These are phyloP conservation scores for Clistopyga incitator DNA, from an alignment of 2,888 invertebrate species.

Conservation along the genomic window DNA sequence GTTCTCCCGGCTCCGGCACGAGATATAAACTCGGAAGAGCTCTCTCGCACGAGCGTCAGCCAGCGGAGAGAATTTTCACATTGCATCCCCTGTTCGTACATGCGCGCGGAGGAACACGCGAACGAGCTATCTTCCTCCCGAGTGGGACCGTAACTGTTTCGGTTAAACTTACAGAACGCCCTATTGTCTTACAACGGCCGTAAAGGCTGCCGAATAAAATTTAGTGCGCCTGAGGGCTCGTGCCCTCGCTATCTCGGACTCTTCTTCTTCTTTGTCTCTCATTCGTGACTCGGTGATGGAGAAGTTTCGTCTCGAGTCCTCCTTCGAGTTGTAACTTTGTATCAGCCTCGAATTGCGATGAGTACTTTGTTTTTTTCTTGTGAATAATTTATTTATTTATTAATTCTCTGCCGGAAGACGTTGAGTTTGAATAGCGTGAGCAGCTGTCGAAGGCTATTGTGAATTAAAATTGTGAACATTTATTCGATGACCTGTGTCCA, in stretches of 20 bases:
- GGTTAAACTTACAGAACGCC: slow-evolving; percentile 77
- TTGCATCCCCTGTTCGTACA: slow-evolving; percentile 40
- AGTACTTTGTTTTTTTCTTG: neutral
- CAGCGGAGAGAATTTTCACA: slow-evolving; percentile 43
- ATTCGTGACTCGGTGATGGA: slow-evolving; percentile 38
- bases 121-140: slow-evolving; percentile 55
- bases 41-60: slow-evolving; percentile 25
- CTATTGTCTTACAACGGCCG: slow-evolving; percentile 80
- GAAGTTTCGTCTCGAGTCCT: slow-evolving; percentile 10
- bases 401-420: too few species aligned
- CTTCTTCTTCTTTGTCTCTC: slow-evolving; percentile 37
- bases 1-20: slow-evolving; percentile 16
- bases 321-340: neutral
- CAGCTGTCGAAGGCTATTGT: too few species aligned
- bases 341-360: neutral
- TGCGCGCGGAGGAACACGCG: slow-evolving; percentile 37
- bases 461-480: too few species aligned
- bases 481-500: too few species aligned
- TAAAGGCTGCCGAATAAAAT: slow-evolving; percentile 77
- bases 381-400: neutral
- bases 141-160: slow-evolving; percentile 71
- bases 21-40: slow-evolving; percentile 32
- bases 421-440: too few species aligned
- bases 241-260: slow-evolving; percentile 41
- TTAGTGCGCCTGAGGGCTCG: slow-evolving; percentile 67